Evolutionary conservation across 2,888 invertebrate species (phyloP), one percentile per base, ranked within the genome.

Genomic region (Drosophila imparisetae): DNA sequence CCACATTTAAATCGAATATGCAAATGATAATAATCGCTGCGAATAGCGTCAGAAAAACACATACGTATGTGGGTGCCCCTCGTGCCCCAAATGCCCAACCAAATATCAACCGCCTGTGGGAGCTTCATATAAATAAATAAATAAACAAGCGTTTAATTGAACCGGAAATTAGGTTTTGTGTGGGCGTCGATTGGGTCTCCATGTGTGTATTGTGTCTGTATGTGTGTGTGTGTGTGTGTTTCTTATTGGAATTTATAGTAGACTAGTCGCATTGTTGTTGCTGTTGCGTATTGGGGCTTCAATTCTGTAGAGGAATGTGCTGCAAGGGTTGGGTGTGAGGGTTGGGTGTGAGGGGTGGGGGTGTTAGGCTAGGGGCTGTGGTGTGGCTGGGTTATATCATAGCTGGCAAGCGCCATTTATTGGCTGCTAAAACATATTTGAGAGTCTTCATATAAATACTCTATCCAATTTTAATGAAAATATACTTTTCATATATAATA

Each of bases 61-160:
- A 40, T 15, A 27, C 24, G 24, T 21, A 54, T 53, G 59, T 29
- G 55, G 30, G 34, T 45, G 53, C 38, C n/a, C 45, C 45, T 38
- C 52, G 11, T 45, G 53, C 34, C 29, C 24, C 27, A 15, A 38
- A 11, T 4, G 1, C 0, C 24, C 49, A 40, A 38, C 54, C 29
- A 24, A 40, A 55, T 40, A 38, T 21, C 66, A 54, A 52, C 40
- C 58, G 65, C 53, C 73, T 75, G 70, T 70, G 76, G 68, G 38
- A 77, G 74, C 58, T 68, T 45, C 67, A 80, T 72, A 86, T 83
- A 83, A 83, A 86, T 87, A 87, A 87, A 83, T 82, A 84, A 88
- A 86, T 83, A 88, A 86, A 78, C 89, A 88, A 84, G 78, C 86
- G 77, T 86, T 88, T 86, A 86, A 86, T 86, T 86, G 89, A 86